A percentile compares a stretch with the other conserved stretches of the same genome.
Evolutionary conservation across 2,888 invertebrate species (phyloP).

Genomic region (Phorcus lineatus): DNA sequence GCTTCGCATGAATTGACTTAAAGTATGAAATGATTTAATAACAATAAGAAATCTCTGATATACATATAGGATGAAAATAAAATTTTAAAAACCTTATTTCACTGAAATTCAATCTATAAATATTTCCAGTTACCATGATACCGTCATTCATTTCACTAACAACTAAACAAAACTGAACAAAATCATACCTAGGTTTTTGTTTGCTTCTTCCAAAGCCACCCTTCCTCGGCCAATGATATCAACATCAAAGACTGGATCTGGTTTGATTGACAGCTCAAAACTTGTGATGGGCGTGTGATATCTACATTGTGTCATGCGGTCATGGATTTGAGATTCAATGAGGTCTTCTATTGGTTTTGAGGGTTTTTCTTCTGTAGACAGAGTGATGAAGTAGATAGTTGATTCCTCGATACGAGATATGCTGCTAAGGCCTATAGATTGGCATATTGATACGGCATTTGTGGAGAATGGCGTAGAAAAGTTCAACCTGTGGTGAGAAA

Average conservation of each 20-base stretch:
- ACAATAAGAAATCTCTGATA: no score
- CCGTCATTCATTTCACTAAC: no score
- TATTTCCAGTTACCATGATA: no score
- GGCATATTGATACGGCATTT: constrained; percentile 95
- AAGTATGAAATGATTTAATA: no score
- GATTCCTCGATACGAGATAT: constrained; percentile 85
- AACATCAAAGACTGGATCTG: constrained; percentile 87
- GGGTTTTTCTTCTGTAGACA: constrained; percentile 39
- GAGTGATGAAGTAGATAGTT: constrained; percentile 79
- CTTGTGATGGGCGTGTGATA: constrained; percentile 82
- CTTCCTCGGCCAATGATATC: constrained; percentile 87
- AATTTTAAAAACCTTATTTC: no score
- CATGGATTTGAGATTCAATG: constrained; percentile 80
- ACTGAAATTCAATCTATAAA: no score
- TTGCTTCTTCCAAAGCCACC: constrained; percentile 87
- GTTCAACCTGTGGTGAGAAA: constrained; percentile 76
- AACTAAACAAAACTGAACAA: neutral
- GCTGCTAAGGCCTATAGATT: constrained; percentile 85
- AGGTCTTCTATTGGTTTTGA: constrained; percentile 48
- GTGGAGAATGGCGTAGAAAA: constrained; percentile 97
- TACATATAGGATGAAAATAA: no score
- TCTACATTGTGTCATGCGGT: constrained; percentile 93
- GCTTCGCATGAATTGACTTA: no score
- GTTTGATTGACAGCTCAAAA: constrained; percentile 78
- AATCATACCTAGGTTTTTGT: constrained; percentile 82